Base-by-base conservation (phyloP, 2,888 invertebrate genomes). In the Agriopis marginaria region DNA sequence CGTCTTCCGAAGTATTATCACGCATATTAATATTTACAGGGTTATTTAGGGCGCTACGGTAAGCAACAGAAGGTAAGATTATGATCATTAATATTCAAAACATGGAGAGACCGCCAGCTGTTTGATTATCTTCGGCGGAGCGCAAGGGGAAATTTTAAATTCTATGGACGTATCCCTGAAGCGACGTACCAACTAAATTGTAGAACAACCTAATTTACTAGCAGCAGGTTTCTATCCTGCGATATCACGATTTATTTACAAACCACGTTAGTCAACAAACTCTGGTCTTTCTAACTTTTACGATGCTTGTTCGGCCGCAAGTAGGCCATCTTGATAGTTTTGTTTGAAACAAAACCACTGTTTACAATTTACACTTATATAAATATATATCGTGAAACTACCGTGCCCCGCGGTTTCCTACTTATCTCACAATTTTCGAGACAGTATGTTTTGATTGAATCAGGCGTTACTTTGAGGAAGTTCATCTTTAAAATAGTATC, bases 61-160 rank as follows among this genome's bases (percentile, higher is more conserved):
- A 71, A 72, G 73, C 72, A 75, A 73, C 77, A 79, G 77, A 81
- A 82, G 78, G 81, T 76, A 81, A 82, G 85, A 84, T 86, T 83
- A 84, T 81, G 77, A 73, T 77, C 77, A 85, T 88, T 88, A 87
- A 85, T 89, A 89, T 89, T 89, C 89, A 85, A 86, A 86, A 84
- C 87, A 83, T 84, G 84, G 71, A 80, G 77, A 76, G 77, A 76
- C 79, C 82, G 82, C 81, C 86, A 84, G 87, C 87, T 88, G 84
- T 86, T 87, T 89, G 87, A 89, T 89, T 89, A 87, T 88, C 86
- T 86, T 84, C 86, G 81, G 83, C 83, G 80, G 79, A 83, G 82
- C 82, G 82, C 73, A 76, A 77, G 79, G 80, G 80, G 81, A 84
- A 82, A 86, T 82, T 87, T 89, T 87, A 87, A 85, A 89, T 88